Evolutionary conservation across 2,888 invertebrate species (phyloP).

Genomic region (Dasypolia templi): DNA sequence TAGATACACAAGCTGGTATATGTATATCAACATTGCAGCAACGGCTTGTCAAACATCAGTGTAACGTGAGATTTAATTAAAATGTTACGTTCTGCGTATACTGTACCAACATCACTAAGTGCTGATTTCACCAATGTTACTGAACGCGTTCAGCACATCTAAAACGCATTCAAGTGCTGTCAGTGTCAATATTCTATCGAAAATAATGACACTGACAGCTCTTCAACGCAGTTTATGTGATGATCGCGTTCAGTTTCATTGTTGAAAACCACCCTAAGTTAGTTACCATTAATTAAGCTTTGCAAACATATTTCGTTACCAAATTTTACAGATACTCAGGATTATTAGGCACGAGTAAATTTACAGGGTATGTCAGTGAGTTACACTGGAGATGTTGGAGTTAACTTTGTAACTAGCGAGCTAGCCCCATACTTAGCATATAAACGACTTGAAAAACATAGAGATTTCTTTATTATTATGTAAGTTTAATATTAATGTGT

Average conservation of each 20-base stretch:
- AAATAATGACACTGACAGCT: too few relatives aligned
- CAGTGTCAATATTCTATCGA: too few relatives aligned
- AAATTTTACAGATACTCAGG: neutral
- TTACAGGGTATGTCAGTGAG: neutral
- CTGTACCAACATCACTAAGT: too few relatives aligned
- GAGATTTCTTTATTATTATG: neutral
- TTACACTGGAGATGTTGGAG: neutral
- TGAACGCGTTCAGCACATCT: too few relatives aligned
- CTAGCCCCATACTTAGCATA: too few relatives aligned
- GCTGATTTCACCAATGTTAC: too few relatives aligned
- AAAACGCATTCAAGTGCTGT: too few relatives aligned
- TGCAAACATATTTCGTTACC: neutral
- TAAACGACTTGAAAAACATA: neutral
- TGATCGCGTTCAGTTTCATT: too few relatives aligned
- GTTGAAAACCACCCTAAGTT: too few relatives aligned
- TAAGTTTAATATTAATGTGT: neutral
- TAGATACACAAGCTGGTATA: neutral
- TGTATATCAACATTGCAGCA: slow-evolving; percentile 24
- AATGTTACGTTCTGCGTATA: slow-evolving; percentile 27
- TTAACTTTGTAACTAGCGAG: neutral
- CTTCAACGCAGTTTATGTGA: too few relatives aligned
- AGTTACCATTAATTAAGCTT: slow-evolving; percentile 15
- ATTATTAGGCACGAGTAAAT: neutral
- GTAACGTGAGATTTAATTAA: slow-evolving; percentile 36
- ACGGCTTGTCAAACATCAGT: slow-evolving; percentile 30